Evolutionary conservation across 2,888 invertebrate species (phyloP).

Genomic region (Melieria picta): DNA sequence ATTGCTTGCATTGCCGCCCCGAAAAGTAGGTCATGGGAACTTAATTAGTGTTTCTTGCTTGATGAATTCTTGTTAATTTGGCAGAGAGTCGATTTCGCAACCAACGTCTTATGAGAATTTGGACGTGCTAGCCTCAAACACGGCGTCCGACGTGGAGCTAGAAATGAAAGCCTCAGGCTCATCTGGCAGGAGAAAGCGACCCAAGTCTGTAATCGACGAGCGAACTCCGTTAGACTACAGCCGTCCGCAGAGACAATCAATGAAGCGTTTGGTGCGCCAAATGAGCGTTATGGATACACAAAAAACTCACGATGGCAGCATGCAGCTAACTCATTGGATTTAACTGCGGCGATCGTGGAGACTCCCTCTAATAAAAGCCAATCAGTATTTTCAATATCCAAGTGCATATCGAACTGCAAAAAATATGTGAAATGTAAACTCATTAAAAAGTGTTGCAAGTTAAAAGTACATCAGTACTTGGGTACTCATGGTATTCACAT

Average conservation of each 20-base stretch:
- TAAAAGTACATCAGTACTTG: too few relatives aligned
- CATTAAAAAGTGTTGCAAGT: too few relatives aligned
- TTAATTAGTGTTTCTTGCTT: not conserved
- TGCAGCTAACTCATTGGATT: slow-evolving; percentile 90
- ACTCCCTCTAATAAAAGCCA: too few relatives aligned
- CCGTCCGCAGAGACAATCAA: slow-evolving; percentile 68
- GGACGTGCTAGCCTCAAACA: slow-evolving; percentile 69
- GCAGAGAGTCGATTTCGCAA: slow-evolving; percentile 68
- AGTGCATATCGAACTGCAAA: too few relatives aligned
- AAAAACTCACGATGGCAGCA: slow-evolving; percentile 79
- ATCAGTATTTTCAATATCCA: too few relatives aligned
- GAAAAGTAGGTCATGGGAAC: slow-evolving; percentile 68
- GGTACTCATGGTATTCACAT: too few relatives aligned
- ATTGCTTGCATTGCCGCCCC: slow-evolving; percentile 79
- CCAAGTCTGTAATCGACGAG: slow-evolving; percentile 59
- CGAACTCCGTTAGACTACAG: slow-evolving; percentile 65
- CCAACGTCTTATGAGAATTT: slow-evolving; percentile 79
- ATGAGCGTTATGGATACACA: slow-evolving; percentile 86
- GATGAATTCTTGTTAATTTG: slow-evolving; percentile 36
- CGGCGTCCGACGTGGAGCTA: slow-evolving; percentile 56
- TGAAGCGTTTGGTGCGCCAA: slow-evolving; percentile 79
- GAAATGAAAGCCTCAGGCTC: slow-evolving; percentile 57
- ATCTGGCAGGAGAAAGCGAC: slow-evolving; percentile 51
- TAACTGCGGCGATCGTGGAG: slow-evolving; percentile 53
- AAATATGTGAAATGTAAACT: too few relatives aligned